These are phyloP conservation scores for Synanthedon tipuliformis DNA, from an alignment of 2,888 invertebrate species.

Conservation along the genomic window DNA sequence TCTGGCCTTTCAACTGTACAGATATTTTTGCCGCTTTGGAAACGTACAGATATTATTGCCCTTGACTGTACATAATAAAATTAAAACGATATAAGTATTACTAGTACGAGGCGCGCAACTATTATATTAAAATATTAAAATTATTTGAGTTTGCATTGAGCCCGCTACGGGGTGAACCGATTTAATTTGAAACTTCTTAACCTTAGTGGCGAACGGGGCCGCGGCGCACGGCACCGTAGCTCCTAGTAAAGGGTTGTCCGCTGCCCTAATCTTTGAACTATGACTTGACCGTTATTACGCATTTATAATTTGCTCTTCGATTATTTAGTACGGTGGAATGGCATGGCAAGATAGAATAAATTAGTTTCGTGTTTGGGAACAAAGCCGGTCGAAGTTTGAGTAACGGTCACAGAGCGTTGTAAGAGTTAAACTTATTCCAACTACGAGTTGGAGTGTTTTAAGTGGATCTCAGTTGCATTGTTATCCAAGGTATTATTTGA, in stretches of 20 bases:
- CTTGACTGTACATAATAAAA: too few species aligned
- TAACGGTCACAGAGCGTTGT: conserved; percentile 61
- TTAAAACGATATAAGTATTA: too few species aligned
- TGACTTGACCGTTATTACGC: conserved; percentile 70
- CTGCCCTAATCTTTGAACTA: conserved; percentile 70
- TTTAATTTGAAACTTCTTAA: conserved; percentile 59
- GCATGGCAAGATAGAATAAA: conserved; percentile 63
- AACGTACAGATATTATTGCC: too few species aligned
- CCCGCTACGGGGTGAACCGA: conserved; percentile 33
- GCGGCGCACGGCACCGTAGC: conserved; percentile 7
- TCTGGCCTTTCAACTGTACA: too few species aligned
- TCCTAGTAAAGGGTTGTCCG: conserved; percentile 56
- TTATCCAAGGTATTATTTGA: not conserved
- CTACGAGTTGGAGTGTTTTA: conserved; percentile 29
- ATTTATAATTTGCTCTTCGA: conserved; percentile 69
- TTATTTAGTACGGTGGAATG: conserved; percentile 60
- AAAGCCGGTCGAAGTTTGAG: conserved; percentile 61
- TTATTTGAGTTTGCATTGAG: conserved; percentile 46
- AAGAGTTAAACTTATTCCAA: conserved; percentile 28
- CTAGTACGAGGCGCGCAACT: conserved; percentile 18
- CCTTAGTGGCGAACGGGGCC: conserved; percentile 20
- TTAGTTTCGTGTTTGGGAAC: conserved; percentile 68
- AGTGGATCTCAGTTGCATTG: not conserved
- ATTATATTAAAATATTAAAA: conserved; percentile 45
- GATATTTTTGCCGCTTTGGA: too few species aligned